Base-by-base conservation (phyloP, 1,140 invertebrate species). In the Euglossa dilemma region DNA sequence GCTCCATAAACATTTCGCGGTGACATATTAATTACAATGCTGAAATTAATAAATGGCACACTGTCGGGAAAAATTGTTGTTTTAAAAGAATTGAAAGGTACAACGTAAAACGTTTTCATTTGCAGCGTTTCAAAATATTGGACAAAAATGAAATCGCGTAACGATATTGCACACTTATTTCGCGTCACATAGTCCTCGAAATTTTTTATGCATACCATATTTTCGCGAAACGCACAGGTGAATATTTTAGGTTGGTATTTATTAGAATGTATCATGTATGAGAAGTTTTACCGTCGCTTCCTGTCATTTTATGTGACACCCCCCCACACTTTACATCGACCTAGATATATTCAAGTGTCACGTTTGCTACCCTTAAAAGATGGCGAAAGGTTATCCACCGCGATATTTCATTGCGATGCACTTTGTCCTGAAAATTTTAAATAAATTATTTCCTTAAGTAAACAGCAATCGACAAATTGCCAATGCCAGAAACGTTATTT, bases 211-310 rank as follows among this genome's bases (percentile, higher is more conserved):
- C 57, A 20, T 16, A 4, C n/a, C 47, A 18, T 43, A 63, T 80
- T 28, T 64, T 45, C 70, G 7, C 18, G 56, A 45, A 69, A 50
- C 28, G 23, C 47, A 1, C 56, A 18, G 16, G 57, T 83, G 75
- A 83, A 83, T 83, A 78, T 83, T 83, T 83, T 52, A 83, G 74
- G 18, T 28, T 18, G 66, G 25, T 78, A 83, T 77, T 78, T 83
- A 78, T 83, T 78, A 69, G 80, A 23, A 78, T 83, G n/a, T 83
- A 77, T 57, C 74, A 61, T 77, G 56, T 77, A 67, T 45, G 75
- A 64, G 56, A 70, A 63, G 57, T 79, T 83, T 83, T 71, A 83
- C 36, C 47, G 47, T 9, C 20, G 56, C 66, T 52, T 70, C 75
- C 54, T 63, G 75, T 79, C 81, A 79, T 56, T 79, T 71, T 71